phyloP scores from a whole-genome alignment of 2,113 vertebrate species.

The Zosterops pallidus region DNA sequence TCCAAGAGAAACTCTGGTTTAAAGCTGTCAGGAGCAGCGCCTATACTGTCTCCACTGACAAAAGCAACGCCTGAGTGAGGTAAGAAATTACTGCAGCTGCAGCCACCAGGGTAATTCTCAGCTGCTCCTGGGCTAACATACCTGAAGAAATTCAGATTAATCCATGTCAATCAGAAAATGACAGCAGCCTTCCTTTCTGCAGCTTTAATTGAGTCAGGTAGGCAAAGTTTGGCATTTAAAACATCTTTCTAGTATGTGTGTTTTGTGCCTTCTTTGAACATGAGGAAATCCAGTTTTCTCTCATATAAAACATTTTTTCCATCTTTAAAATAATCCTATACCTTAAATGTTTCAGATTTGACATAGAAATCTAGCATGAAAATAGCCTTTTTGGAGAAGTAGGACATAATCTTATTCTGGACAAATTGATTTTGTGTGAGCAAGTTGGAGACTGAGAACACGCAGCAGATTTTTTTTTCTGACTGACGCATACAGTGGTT shows the following conservation, averaged over 20 bases:
- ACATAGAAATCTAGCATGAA: constrained; percentile 24
- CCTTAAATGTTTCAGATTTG: not conserved
- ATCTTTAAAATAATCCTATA: not conserved
- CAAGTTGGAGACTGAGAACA: not conserved
- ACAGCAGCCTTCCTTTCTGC: not conserved
- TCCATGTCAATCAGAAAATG: not conserved
- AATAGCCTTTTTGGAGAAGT: constrained; percentile 7
- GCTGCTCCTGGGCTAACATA: not conserved
- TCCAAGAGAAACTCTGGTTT: not conserved
- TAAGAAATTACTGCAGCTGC: not conserved
- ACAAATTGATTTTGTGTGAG: constrained; percentile 12
- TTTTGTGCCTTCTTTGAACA: not conserved
- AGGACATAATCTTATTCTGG: not conserved
- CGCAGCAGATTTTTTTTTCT: not conserved
- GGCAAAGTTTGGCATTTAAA: not conserved
- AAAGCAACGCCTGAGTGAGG: not conserved
- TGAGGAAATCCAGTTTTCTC: not conserved
- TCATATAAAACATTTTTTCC: not conserved
- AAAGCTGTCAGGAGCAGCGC: not conserved
- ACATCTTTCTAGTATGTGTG: not conserved
- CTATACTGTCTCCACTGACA: not conserved
- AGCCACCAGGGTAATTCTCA: not conserved
- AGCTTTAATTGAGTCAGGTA: not conserved
- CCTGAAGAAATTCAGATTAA: not conserved
- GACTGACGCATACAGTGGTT: not conserved